These are phyloP conservation scores for Toxonevra muliebris DNA, from an alignment of 2,888 invertebrate genomes.

Conservation along the genomic window DNA sequence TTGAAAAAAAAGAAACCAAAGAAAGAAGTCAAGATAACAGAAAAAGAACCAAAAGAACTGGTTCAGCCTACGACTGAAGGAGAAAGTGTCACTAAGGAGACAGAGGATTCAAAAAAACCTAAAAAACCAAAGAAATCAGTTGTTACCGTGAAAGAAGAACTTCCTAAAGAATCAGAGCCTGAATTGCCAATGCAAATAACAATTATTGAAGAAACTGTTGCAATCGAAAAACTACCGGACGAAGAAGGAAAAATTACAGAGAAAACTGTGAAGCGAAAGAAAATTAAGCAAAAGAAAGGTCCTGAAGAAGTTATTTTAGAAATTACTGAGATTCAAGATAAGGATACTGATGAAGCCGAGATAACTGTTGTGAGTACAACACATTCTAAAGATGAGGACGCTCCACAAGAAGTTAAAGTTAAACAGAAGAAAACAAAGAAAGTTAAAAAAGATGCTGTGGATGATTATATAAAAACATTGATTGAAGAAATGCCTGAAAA, in stretches of 20 bases:
- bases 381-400: constrained; percentile 44
- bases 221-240: constrained; percentile 53
- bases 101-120: constrained; percentile 5
- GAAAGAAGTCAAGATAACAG: constrained; percentile 30
- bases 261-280: constrained; percentile 59
- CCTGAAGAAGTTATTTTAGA: constrained; percentile 64
- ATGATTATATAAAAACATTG: constrained; percentile 61
- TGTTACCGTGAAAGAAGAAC: constrained; percentile 44
- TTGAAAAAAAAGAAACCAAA: constrained; percentile 56
- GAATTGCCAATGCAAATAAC: constrained; percentile 45
- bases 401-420: constrained; percentile 44
- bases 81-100: constrained; percentile 32
- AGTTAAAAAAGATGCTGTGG: constrained; percentile 59
- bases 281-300: constrained; percentile 61
- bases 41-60: constrained; percentile 25
- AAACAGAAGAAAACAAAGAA: constrained; percentile 60
- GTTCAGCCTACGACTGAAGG: constrained; percentile 33
- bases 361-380: constrained; percentile 54
- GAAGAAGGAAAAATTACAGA: constrained; percentile 59
- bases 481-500: constrained; percentile 56
- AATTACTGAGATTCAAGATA: constrained; percentile 64
- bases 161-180: constrained; percentile 37
- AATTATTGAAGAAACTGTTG: constrained; percentile 53
- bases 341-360: constrained; percentile 62
- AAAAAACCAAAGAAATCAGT: constrained; percentile 36